A percentile compares a stretch with the other conserved stretches of the same genome.
phyloP scores from a whole-genome alignment of 2,888 invertebrate species.

The Cantharis nigra region DNA sequence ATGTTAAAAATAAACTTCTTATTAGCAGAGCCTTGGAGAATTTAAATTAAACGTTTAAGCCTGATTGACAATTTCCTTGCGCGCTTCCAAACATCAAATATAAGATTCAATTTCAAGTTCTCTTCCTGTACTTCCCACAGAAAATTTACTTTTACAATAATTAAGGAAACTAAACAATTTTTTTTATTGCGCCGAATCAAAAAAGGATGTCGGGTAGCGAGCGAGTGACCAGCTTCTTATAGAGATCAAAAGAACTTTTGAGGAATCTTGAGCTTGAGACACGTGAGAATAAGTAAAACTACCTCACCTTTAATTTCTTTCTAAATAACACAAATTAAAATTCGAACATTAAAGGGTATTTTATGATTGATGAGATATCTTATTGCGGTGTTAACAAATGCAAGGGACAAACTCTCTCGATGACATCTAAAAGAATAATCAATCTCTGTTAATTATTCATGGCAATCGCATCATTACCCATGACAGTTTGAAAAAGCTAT shows the following conservation, averaged over 20 bases:
- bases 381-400: conserved; percentile 17
- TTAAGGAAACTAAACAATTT: neutral
- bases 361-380: conserved; percentile 16
- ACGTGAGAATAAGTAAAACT: neutral
- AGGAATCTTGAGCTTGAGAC: neutral
- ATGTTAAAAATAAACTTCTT: neutral
- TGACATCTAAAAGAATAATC: conserved; percentile 33
- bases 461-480: conserved; percentile 35
- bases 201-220: neutral
- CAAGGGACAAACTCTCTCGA: conserved; percentile 15
- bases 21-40: neutral
- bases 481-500: conserved; percentile 20
- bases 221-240: neutral
- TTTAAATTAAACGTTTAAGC: conserved; percentile 4
- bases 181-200: neutral
- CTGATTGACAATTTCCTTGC: conserved; percentile 3
- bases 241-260: neutral
- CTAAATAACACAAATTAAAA: neutral
- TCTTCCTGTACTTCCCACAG: neutral
- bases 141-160: neutral
- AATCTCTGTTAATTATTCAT: conserved; percentile 43
- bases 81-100: neutral
- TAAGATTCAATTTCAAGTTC: conserved; percentile 2
- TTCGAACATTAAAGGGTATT: neutral
- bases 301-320: neutral